Evolutionary conservation across 2,113 vertebrate genomes (phyloP).

Genomic region (Isurus oxyrinchus): DNA sequence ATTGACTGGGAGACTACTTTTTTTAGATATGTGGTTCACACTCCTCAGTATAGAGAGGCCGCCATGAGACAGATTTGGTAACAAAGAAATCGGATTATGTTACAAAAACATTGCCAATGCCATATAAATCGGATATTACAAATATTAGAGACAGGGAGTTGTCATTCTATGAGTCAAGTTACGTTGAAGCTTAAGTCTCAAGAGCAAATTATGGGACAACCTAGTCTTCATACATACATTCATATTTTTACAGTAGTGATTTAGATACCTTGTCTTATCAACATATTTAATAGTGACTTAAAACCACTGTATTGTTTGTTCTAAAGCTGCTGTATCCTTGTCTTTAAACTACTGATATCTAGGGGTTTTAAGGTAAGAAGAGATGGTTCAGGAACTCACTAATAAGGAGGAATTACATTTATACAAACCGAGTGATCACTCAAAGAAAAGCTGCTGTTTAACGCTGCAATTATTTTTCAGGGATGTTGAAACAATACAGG

Average conservation of each 20-base stretch:
- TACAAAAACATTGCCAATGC: neutral
- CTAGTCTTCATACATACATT: neutral
- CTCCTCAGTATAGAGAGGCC: neutral
- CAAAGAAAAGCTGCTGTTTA: neutral
- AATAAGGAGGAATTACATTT: neutral
- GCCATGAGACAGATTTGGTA: neutral
- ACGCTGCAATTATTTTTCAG: conserved; percentile 7
- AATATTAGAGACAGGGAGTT: neutral
- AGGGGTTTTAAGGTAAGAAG: neutral
- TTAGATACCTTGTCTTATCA: neutral
- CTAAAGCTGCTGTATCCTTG: neutral
- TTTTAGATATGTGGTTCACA: neutral
- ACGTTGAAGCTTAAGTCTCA: neutral
- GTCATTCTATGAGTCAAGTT: neutral
- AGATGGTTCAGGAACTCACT: neutral
- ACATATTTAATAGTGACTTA: neutral
- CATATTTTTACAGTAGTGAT: neutral
- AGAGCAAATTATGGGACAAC: neutral
- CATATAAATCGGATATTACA: neutral
- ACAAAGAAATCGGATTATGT: neutral
- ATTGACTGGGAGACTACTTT: neutral
- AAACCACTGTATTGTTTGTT: neutral
- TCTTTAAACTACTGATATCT: neutral
- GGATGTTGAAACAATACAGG: neutral
- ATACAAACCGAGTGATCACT: neutral